phyloP scores from a whole-genome alignment of 2,113 vertebrate genomes.

The Hipposideros armiger region DNA sequence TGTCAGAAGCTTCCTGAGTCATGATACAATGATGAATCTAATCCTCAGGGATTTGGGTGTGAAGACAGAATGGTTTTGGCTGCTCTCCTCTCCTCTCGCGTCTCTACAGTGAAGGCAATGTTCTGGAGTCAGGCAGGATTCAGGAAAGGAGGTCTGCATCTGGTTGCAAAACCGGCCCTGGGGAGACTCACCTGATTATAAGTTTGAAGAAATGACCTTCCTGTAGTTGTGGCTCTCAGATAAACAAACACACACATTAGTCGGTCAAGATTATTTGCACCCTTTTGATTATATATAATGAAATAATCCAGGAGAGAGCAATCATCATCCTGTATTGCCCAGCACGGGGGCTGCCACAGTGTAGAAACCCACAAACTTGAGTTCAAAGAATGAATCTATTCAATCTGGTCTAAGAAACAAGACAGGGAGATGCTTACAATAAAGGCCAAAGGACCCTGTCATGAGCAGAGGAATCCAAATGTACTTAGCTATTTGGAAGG shows the following conservation, averaged over 20 bases:
- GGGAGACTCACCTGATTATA: conserved; percentile 24
- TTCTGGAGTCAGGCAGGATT: conserved; percentile 7
- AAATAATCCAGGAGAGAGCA: conserved; percentile 9
- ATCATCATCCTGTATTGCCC: neutral
- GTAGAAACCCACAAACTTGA: neutral
- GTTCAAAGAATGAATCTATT: neutral
- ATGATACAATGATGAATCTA: conserved; percentile 59
- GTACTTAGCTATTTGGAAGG: neutral
- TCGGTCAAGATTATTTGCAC: conserved; percentile 53
- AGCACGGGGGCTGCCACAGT: neutral
- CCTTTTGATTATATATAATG: neutral
- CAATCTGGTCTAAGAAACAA: neutral
- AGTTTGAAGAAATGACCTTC: conserved; percentile 67
- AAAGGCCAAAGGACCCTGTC: neutral
- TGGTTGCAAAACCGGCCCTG: conserved; percentile 38
- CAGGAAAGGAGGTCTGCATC: conserved; percentile 30
- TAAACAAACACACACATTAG: conserved; percentile 46
- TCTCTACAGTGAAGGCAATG: neutral
- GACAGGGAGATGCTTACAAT: neutral
- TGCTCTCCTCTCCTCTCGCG: neutral
- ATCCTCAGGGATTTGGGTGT: conserved; percentile 69
- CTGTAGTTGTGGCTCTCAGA: conserved; percentile 29
- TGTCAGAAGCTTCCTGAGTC: conserved; percentile 28
- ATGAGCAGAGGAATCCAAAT: neutral
- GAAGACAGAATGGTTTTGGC: conserved; percentile 61